Evolutionary conservation across 2,797 vertebrate genomes (phyloP).

Genomic region (Acanthornis magna): DNA sequence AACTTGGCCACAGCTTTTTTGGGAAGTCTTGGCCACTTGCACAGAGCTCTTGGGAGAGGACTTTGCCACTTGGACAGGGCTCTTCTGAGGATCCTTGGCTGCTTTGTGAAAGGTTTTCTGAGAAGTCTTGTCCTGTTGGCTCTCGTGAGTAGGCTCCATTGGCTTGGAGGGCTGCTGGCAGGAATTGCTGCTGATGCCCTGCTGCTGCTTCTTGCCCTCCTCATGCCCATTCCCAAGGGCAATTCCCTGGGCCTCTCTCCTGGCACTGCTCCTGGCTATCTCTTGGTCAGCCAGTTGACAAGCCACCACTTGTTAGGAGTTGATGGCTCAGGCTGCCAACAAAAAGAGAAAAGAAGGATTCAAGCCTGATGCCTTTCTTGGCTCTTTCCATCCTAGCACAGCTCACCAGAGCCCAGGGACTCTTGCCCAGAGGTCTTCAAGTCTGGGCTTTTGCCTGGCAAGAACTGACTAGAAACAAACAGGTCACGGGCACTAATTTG

Average conservation of each 20-base stretch:
- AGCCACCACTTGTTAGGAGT: constrained; percentile 83
- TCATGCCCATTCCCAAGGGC: neutral
- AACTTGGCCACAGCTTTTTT: neutral
- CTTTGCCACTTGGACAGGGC: no score
- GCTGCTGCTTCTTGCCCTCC: constrained; percentile 46
- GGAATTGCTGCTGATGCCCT: neutral
- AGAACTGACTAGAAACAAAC: neutral
- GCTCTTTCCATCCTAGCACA: neutral
- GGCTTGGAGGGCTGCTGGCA: constrained; percentile 44
- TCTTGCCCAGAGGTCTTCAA: neutral
- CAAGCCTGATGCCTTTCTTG: neutral
- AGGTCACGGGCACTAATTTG: neutral
- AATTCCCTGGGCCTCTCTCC: constrained; percentile 46
- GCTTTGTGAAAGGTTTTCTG: neutral
- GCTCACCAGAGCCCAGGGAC: neutral
- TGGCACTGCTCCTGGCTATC: constrained; percentile 73
- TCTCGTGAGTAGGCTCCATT: neutral
- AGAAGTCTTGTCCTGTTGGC: neutral
- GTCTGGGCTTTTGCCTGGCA: neutral
- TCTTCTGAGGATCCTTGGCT: no score
- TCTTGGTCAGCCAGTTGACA: constrained; percentile 80
- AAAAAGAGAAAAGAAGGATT: neutral
- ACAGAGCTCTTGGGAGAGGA: neutral
- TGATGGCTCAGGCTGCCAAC: constrained; percentile 75
- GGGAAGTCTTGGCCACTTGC: neutral